Conservation (phyloP, 2,888 invertebrate genomes). For the Cataglyphis livida region DNA sequence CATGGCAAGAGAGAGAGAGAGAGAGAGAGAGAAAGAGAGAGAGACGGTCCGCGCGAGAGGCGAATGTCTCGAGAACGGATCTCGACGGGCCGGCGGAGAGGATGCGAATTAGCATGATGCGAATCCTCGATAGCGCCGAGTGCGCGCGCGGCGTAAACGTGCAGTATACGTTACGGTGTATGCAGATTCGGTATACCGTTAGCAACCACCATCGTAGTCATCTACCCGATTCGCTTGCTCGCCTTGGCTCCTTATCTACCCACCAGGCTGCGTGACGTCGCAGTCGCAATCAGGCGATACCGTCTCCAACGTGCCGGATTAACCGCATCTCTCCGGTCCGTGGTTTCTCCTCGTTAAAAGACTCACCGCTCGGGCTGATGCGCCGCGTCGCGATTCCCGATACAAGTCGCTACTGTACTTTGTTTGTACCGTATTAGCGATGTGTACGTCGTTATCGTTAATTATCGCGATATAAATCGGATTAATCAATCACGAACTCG, state of each 20-base stretch:
- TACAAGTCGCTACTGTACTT: constrained; percentile 40
- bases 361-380: constrained; percentile 44
- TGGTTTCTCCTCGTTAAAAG: constrained; percentile 68
- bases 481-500: neutral
- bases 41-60: constrained; percentile 48
- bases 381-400: constrained; percentile 51
- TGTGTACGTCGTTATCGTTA: constrained; percentile 8
- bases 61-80: constrained; percentile 39
- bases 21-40: constrained; percentile 28
- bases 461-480: constrained; percentile 16
- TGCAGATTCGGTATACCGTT: constrained; percentile 82
- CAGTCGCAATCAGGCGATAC: constrained; percentile 52
- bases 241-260: constrained; percentile 44
- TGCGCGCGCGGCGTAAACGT: constrained; percentile 54
- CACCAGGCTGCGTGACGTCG: constrained; percentile 41
- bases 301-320: constrained; percentile 52
- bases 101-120: constrained; percentile 78
- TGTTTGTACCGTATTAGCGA: constrained; percentile 24
- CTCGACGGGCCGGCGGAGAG: constrained; percentile 55
- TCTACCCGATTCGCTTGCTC: constrained; percentile 60
- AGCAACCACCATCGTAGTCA: constrained; percentile 67
- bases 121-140: constrained; percentile 74
- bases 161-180: constrained; percentile 74
- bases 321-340: constrained; percentile 44
- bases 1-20: neutral